Percentiles rank a stretch among this genome's conserved stretches.
phyloP scores from a whole-genome alignment of 2,888 invertebrate species.

The Hydrotaea diabolus region DNA sequence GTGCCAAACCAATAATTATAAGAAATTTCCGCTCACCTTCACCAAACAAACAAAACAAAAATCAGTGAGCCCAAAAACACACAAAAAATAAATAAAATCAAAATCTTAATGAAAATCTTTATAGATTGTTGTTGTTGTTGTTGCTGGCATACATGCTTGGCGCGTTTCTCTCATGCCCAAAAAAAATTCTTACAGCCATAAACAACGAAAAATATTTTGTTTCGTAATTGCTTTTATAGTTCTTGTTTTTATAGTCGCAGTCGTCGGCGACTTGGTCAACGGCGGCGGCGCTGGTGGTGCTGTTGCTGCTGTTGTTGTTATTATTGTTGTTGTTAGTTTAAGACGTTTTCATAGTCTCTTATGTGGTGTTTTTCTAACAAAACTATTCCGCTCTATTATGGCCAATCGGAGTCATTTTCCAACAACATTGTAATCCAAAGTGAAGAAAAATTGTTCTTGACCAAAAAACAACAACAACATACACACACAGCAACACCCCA shows the following conservation, averaged over 20 bases:
- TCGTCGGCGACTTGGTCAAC: not conserved
- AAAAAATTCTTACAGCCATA: constrained; percentile 12
- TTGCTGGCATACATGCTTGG: not conserved
- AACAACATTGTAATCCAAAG: constrained; percentile 27
- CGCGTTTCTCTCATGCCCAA: not conserved
- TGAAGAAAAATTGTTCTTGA: constrained; percentile 13
- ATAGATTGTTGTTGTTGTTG: not conserved
- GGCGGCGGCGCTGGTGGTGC: not conserved
- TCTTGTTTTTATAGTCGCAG: constrained; percentile 12
- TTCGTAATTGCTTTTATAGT: constrained; percentile 37
- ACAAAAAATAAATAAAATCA: not conserved
- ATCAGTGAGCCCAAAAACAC: not conserved
- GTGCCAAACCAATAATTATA: constrained; percentile 34
- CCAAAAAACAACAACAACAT: not conserved
- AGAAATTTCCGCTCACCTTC: constrained; percentile 44
- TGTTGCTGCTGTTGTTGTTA: no score
- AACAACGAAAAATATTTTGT: constrained; percentile 34
- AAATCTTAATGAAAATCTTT: constrained; percentile 38
- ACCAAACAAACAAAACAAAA: not conserved
- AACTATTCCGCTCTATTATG: constrained; percentile 37
- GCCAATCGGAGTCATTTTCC: constrained; percentile 21
- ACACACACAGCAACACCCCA: not conserved
- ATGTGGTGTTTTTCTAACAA: not conserved
- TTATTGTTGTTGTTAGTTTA: no score
- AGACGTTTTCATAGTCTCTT: no score